Base-by-base conservation (phyloP, 2,113 vertebrate genomes). In the Vidua macroura region DNA sequence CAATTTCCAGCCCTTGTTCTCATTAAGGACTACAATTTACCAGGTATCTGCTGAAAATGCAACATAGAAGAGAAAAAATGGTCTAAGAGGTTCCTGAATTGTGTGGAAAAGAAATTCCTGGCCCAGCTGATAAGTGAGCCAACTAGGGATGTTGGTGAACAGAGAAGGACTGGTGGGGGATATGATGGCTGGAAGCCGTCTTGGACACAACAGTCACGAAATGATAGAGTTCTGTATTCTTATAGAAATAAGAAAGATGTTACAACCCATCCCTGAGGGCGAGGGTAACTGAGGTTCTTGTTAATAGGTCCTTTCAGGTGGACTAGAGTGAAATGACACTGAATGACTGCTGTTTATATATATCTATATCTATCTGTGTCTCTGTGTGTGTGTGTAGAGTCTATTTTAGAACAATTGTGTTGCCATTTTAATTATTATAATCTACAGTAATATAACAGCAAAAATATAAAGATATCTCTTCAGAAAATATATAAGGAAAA, bases 291-390 rank as follows among this genome's bases (percentile, higher is more conserved):
- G 28, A 48, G 12, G 23, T 41, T 49, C 41, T 41, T 56, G n/a
- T 56, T 48, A 24, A 41, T 13, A 49, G 41, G 55, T 56, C 19
- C 2, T 37, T 48, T 64, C 1, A 0, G 18, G 28, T 19, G 51
- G 10, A 41, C 28, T 64, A 49, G 41, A 56, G 59, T 41, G 12
- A 66, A 84, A 84, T 15, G 3, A 48, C 14, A 18, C n/a, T n/a
- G 51, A 55, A n/a, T 56, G 51, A 55, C 14, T 0, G 0, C 23
- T 64, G 28, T 27, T 55, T 28, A 10, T 25, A 20, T 35, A 6
- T 13, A 16, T 25, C 6, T 62, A 4, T 25, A 9, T 37, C 3
- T 28, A 3, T 24, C 3, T 44, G 3, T 62, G 8, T 33, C 7
- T 33, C 7, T 59, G 12, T 21, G 15, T 19, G 31, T 19, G 31